These are phyloP conservation scores for Hydroisotoma schaefferi DNA, from an alignment of 2,888 invertebrate genomes.

Conservation along the genomic window DNA sequence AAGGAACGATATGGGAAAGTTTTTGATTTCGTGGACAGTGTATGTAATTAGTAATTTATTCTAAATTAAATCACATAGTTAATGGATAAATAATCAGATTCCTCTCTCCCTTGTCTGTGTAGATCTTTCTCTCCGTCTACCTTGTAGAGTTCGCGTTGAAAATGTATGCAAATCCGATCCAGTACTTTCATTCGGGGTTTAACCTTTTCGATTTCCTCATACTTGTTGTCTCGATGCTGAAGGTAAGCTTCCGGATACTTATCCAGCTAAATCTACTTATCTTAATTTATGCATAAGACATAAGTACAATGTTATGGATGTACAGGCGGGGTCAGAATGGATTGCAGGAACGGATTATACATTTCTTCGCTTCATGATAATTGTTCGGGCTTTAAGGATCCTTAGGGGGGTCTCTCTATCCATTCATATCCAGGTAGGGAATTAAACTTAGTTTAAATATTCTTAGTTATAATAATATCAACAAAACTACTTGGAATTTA, in stretches of 20 bases:
- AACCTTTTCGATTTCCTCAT: slow-evolving; percentile 46
- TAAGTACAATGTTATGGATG: no score
- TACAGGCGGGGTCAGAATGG: slow-evolving; percentile 32
- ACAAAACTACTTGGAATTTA: not conserved
- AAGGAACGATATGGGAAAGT: slow-evolving; percentile 4
- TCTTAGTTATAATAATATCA: not conserved
- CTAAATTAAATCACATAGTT: not conserved
- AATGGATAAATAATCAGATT: not conserved
- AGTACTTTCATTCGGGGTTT: slow-evolving; percentile 42
- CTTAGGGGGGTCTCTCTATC: slow-evolving; percentile 43
- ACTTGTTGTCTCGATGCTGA: slow-evolving; percentile 33
- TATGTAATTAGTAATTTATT: slow-evolving; percentile 11
- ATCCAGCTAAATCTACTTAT: not conserved
- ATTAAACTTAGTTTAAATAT: not conserved
- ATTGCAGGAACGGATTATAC: slow-evolving; percentile 20
- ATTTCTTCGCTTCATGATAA: slow-evolving; percentile 32
- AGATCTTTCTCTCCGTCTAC: slow-evolving; percentile 45
- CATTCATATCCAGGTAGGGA: slow-evolving; percentile 38
- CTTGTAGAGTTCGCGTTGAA: slow-evolving; percentile 40
- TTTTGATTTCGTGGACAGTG: slow-evolving; percentile 38
- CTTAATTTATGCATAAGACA: no score
- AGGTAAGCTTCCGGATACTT: slow-evolving; percentile 16
- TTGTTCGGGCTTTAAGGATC: slow-evolving; percentile 42
- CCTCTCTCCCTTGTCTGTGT: not conserved
- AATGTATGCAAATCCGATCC: slow-evolving; percentile 42